phyloP scores from a whole-genome alignment of 2,113 vertebrate genomes.

The Paramisgurnus dabryanus region DNA sequence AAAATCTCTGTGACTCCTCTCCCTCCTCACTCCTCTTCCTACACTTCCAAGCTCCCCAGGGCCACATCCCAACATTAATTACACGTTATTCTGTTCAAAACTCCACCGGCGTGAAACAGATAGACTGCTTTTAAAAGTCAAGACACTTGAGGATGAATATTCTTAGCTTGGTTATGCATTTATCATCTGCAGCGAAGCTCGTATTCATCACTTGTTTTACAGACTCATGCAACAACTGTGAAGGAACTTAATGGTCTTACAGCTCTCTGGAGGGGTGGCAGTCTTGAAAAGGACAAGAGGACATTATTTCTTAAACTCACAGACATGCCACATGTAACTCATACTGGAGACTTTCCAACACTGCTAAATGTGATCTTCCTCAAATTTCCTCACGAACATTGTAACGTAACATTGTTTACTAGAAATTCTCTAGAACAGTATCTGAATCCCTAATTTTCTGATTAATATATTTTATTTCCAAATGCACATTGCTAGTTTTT shows the following conservation, averaged over 20 bases:
- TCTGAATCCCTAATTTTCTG: not conserved
- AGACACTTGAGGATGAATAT: slow-evolving; percentile 67
- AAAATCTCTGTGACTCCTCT: slow-evolving; percentile 86
- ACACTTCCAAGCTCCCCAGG: slow-evolving; percentile 77
- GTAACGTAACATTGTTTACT: too few relatives aligned
- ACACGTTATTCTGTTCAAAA: slow-evolving; percentile 88
- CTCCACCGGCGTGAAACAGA: slow-evolving; percentile 77
- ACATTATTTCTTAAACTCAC: not conserved
- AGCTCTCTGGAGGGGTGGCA: not conserved
- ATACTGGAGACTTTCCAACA: not conserved
- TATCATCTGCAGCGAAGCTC: slow-evolving; percentile 48
- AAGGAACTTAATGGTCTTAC: not conserved
- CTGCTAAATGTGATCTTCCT: not conserved
- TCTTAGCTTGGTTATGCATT: slow-evolving; percentile 59
- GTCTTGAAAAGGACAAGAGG: not conserved
- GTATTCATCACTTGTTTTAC: slow-evolving; percentile 10
- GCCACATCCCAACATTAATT: slow-evolving; percentile 91
- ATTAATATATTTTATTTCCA: not conserved
- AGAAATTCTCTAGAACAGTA: too few relatives aligned
- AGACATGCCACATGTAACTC: not conserved
- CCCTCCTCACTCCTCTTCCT: slow-evolving; percentile 70
- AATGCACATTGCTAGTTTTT: not conserved
- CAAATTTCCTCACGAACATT: not conserved
- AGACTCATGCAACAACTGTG: not conserved
- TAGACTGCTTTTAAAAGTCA: slow-evolving; percentile 80